Percentiles rank a stretch among this genome's conserved stretches.
phyloP scores from a whole-genome alignment of 2,797 vertebrate species.

The Acropternis orthonyx region DNA sequence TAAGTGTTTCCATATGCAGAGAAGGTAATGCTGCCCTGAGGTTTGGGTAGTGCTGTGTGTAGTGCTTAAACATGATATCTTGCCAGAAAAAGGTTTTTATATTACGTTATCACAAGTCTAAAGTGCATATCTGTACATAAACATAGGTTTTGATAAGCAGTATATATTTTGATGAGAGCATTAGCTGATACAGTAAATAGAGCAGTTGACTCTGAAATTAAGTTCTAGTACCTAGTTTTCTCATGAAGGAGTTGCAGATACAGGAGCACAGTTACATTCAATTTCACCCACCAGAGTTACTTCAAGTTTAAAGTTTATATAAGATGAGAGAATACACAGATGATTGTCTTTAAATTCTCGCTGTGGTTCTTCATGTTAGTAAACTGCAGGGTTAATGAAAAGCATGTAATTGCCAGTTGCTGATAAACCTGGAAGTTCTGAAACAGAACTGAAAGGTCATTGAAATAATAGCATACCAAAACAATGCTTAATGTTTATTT shows the following conservation, averaged over 20 bases:
- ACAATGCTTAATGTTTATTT: conserved; percentile 47
- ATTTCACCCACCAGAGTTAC: background rate
- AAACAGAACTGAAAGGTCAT: conserved; percentile 40
- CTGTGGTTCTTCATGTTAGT: background rate
- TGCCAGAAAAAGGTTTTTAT: background rate
- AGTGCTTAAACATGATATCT: background rate
- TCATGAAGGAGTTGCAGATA: background rate
- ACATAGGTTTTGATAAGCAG: background rate
- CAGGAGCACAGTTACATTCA: background rate
- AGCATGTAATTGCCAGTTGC: background rate
- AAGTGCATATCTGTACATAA: background rate
- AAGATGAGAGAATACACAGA: background rate
- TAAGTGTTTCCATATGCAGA: background rate
- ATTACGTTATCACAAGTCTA: background rate
- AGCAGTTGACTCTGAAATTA: background rate
- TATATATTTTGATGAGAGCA: background rate
- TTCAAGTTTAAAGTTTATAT: background rate
- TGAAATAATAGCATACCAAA: conserved; percentile 26
- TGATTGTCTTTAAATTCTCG: background rate
- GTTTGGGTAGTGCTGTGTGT: background rate
- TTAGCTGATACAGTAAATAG: background rate
- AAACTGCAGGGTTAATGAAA: conserved; percentile 14
- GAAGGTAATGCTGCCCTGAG: background rate
- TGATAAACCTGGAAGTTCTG: conserved; percentile 36
- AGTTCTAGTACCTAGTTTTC: background rate